phyloP scores from a whole-genome alignment of 2,113 vertebrate genomes.

The Pseudorasbora parva region DNA sequence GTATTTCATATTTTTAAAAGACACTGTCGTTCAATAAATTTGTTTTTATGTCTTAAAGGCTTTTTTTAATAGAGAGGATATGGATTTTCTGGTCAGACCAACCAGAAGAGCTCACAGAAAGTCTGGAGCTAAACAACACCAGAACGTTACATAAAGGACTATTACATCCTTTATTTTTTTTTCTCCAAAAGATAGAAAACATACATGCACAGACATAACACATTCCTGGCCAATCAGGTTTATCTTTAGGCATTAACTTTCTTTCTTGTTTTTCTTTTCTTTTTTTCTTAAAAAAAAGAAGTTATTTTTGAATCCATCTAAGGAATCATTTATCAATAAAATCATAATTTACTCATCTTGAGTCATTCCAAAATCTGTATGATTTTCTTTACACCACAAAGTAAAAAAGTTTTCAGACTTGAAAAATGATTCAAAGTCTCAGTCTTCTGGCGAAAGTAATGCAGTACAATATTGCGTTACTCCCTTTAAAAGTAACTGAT shows the following conservation, averaged over 20 bases:
- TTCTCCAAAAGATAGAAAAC: not conserved
- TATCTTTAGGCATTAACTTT: not conserved
- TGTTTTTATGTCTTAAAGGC: not conserved
- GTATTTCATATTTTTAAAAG: slow-evolving; percentile 38
- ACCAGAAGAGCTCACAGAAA: slow-evolving; percentile 7
- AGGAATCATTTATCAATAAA: no score
- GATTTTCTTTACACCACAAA: not conserved
- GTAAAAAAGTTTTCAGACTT: not conserved
- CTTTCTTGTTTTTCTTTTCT: no score
- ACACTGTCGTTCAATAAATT: not conserved
- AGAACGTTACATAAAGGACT: slow-evolving; percentile 16
- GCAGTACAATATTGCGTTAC: no score
- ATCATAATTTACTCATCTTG: not conserved
- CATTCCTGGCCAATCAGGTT: not conserved
- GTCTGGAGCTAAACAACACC: slow-evolving; percentile 3
- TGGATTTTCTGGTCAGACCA: not conserved
- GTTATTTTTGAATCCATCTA: not conserved
- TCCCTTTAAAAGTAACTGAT: no score
- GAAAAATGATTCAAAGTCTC: not conserved
- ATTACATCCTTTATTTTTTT: slow-evolving; percentile 1
- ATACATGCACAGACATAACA: not conserved
- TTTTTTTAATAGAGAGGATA: not conserved
- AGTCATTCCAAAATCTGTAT: not conserved
- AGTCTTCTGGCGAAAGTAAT: not conserved
- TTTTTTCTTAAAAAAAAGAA: not conserved